Base-by-base conservation (phyloP, 2,797 vertebrate genomes). In the Lepus oiostolus region DNA sequence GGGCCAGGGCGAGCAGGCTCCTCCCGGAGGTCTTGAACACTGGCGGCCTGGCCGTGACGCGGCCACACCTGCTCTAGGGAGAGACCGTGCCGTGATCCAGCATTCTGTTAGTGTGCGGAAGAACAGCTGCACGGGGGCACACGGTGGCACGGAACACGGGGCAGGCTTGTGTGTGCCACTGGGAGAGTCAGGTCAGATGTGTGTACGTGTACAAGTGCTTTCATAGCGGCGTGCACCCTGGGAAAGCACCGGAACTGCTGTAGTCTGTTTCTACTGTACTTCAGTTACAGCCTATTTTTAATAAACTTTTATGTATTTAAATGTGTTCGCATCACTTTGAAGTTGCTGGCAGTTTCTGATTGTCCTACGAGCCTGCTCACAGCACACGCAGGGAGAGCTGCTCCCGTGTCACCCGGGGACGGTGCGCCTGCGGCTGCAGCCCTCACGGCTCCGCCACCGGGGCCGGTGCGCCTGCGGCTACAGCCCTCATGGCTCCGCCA, bases 271-370 rank as follows among this genome's bases (percentile, higher is more conserved):
- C 98, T 98, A 98, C 98, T 99, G 98, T 99, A 98, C 98, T 98
- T 98, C 98, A 97, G 98, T 98, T 98, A 98, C 98, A 98, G 96
- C 98, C 98, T 98, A 98, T 99, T 98, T 99, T 98, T 98, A 98
- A 98, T 99, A 99, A 99, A 99, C 98, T 99, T 98, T 58, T 98
- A 98, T 98, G 98, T 98, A 98, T 98, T 98, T 98, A 98, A 97
- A 94, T 94, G 84, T 97, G 83, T 94, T 80, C 87, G 52, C 94
- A 10, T 35, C 96, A 91, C 54, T 60, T 84, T 93, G 17, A 77
- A 93, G 71, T 30, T 90, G 26, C 65, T 17, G 93, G 96, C 52
- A 7, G 85, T 47, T 79, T 1, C 0, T 85, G 26, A 90, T 63
- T 92, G 82, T 63, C 58, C 26, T 12, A 8, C 14, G 54, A 42